A percentile compares a stretch with the other conserved stretches of the same genome.
phyloP scores from a whole-genome alignment of 2,888 invertebrate genomes.

The Pachymerium ferrugineum region DNA sequence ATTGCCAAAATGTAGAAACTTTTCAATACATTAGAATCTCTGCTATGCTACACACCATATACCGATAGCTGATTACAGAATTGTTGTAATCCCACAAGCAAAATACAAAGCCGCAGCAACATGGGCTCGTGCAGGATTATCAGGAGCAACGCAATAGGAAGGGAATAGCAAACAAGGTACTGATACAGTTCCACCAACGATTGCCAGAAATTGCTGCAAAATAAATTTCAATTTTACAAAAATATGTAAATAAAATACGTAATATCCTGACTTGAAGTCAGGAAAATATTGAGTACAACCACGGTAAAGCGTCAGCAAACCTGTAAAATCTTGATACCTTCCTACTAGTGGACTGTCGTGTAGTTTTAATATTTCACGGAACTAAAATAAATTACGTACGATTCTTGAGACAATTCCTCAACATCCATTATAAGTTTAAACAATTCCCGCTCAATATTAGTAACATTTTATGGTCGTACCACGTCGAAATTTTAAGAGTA shows the following conservation, averaged over 20 bases:
- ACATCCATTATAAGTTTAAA: too few relatives aligned
- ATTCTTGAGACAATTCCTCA: too few relatives aligned
- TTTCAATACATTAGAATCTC: constrained; percentile 44
- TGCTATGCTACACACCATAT: constrained; percentile 53
- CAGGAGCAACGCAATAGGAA: constrained; percentile 49
- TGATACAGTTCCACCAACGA: constrained; percentile 40
- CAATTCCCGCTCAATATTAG: too few relatives aligned
- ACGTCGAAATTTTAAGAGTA: too few relatives aligned
- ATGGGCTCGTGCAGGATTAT: constrained; percentile 66
- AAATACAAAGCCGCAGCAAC: constrained; percentile 78
- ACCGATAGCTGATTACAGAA: constrained; percentile 68
- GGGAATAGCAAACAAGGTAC: constrained; percentile 40
- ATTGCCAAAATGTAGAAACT: constrained; percentile 72
- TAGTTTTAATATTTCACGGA: too few relatives aligned
- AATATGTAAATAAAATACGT: too few relatives aligned
- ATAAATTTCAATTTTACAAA: too few relatives aligned
- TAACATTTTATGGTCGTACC: too few relatives aligned
- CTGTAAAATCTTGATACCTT: too few relatives aligned
- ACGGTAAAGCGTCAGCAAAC: not conserved
- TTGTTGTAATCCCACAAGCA: constrained; percentile 70
- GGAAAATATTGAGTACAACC: not conserved
- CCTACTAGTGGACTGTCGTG: too few relatives aligned
- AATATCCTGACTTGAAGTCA: not conserved
- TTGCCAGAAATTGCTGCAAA: constrained; percentile 40
- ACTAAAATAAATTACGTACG: too few relatives aligned